A percentile compares a stretch with the other conserved stretches of the same genome.
Conservation (phyloP, 2,888 invertebrate genomes). For the Xiphydria camelus region DNA sequence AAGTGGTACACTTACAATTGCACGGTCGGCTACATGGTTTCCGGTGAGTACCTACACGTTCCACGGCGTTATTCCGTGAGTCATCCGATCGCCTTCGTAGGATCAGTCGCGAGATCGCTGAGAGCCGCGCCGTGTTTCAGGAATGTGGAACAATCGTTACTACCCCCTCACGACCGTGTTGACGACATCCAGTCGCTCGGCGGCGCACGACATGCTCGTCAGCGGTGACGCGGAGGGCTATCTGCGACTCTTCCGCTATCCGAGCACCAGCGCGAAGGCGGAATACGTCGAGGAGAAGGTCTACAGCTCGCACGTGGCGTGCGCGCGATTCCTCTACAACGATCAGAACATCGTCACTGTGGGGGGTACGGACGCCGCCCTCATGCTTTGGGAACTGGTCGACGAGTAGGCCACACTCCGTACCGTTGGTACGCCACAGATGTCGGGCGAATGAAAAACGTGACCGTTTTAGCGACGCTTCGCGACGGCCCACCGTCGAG, state of each 20-base stretch:
- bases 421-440: too few relatives aligned
- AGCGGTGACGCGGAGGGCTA: conserved; percentile 91
- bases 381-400: conserved; percentile 89
- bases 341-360: conserved; percentile 83
- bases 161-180: conserved; percentile 84
- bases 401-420: conserved; percentile 69
- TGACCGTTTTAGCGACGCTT: too few relatives aligned
- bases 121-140: too few relatives aligned
- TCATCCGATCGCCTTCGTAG: too few relatives aligned
- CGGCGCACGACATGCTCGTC: conserved; percentile 80
- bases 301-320: conserved; percentile 81
- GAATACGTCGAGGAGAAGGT: conserved; percentile 88
- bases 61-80: too few relatives aligned
- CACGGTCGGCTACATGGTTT: conserved; percentile 83
- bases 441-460: too few relatives aligned
- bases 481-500: too few relatives aligned
- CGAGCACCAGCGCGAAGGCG: conserved; percentile 81
- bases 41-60: conserved; percentile 69
- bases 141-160: conserved; percentile 88
- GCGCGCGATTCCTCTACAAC: conserved; percentile 82
- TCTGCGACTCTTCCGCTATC: conserved; percentile 83
- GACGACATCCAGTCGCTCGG: conserved; percentile 79
- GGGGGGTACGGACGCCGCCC: conserved; percentile 85
- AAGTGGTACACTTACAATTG: conserved; percentile 89
- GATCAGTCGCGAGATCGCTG: too few relatives aligned